A percentile compares a stretch with the other conserved stretches of the same genome.
Evolutionary conservation across 2,113 vertebrate genomes (phyloP).

Genomic region (Synodontis membranacea): DNA sequence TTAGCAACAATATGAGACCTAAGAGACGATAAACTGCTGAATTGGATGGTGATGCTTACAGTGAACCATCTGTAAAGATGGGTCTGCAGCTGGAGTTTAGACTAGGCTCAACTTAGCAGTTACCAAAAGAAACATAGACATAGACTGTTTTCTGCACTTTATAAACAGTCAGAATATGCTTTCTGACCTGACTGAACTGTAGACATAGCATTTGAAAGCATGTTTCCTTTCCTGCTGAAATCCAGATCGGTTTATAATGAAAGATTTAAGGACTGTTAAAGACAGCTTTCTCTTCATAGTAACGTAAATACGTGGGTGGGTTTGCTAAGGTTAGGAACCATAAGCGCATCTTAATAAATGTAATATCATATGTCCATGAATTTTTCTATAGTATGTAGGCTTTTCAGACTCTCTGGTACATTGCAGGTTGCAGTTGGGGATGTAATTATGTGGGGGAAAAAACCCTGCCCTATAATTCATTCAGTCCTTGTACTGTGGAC

Average conservation of each 20-base stretch:
- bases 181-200: slow-evolving; percentile 37
- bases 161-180: slow-evolving; percentile 41
- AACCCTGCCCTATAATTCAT: background rate
- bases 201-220: slow-evolving; percentile 1
- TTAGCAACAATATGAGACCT: background rate
- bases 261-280: background rate
- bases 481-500: background rate
- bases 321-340: background rate
- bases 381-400: slow-evolving; percentile 17
- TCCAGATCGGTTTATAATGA: background rate
- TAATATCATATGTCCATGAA: slow-evolving; percentile 21
- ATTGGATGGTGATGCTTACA: background rate
- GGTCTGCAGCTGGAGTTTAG: slow-evolving; percentile 46
- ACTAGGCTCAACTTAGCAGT: slow-evolving; percentile 37
- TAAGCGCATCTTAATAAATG: background rate
- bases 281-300: background rate
- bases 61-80: slow-evolving; percentile 23
- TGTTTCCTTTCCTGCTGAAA: background rate
- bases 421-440: background rate
- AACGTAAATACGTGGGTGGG: background rate
- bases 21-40: background rate
- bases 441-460: slow-evolving; percentile 21
- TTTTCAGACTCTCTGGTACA: slow-evolving; percentile 11
- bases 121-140: slow-evolving; percentile 43
- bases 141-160: slow-evolving; percentile 19